Evolutionary conservation across 1,140 invertebrate species (phyloP).

Genomic region (Ptiloglossa arizonensis): DNA sequence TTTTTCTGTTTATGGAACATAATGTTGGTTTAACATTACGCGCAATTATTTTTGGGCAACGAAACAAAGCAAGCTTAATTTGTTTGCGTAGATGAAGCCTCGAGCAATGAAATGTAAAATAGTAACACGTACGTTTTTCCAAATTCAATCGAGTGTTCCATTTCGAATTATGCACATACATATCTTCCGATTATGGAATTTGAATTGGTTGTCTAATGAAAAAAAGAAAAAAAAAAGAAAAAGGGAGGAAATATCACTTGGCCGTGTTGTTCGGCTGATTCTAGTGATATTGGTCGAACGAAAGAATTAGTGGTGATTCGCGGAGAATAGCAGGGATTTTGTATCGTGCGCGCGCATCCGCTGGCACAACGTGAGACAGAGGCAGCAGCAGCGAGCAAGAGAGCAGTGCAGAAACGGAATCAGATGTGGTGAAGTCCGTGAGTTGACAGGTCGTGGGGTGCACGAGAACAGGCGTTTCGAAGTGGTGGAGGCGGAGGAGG

Average conservation of each 20-base stretch:
- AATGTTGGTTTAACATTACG: not conserved
- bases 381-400: constrained; percentile 50
- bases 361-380: constrained; percentile 47
- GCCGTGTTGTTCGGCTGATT: not conserved
- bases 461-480: constrained; percentile 60
- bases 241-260: not conserved
- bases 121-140: not conserved
- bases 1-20: not conserved
- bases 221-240: not conserved
- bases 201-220: not conserved
- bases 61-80: not conserved
- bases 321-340: constrained; percentile 41
- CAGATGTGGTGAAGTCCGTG: constrained; percentile 66
- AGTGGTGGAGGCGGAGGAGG: constrained; percentile 55
- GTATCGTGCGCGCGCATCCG: constrained; percentile 43
- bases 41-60: not conserved
- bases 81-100: not conserved
- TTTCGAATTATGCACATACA: not conserved
- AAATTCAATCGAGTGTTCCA: not conserved
- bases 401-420: constrained; percentile 62
- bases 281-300: constrained; percentile 36
- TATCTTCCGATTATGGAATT: not conserved
- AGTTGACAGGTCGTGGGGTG: constrained; percentile 66
- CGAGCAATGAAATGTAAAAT: not conserved
- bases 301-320: constrained; percentile 18